These are phyloP conservation scores for Pandemis heparana DNA, from an alignment of 2,888 invertebrate species.

Conservation along the genomic window DNA sequence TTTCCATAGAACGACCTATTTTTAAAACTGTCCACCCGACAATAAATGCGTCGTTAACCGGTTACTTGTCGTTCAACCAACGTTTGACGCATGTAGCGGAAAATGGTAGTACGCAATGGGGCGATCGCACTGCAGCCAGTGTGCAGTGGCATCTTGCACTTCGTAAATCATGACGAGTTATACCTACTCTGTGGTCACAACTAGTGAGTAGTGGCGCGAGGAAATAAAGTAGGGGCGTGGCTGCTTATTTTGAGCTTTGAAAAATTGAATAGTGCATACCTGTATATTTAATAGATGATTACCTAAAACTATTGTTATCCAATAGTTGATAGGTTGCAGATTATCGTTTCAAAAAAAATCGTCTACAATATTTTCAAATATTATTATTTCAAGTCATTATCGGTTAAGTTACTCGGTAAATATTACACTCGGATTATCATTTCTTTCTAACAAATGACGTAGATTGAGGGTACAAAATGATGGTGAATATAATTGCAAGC, in stretches of 20 bases:
- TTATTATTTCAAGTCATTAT: no score
- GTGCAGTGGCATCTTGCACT: conserved; percentile 29
- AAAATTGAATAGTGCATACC: no score
- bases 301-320: no score
- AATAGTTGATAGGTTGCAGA: no score
- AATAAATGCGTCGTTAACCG: conserved; percentile 32
- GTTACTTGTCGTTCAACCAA: conserved; percentile 41
- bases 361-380: no score
- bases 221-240: not conserved
- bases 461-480: no score
- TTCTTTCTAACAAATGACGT: no score
- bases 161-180: conserved; percentile 32
- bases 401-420: no score
- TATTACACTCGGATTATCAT: no score
- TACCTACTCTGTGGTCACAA: conserved; percentile 15
- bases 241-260: not conserved
- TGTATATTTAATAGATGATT: no score
- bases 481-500: no score
- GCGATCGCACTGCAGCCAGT: conserved; percentile 12
- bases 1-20: not conserved
- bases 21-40: not conserved
- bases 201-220: not conserved
- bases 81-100: conserved; percentile 51
- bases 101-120: conserved; percentile 49
- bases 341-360: no score